Conservation (phyloP, 2,113 vertebrate genomes). For the Synchiropus splendidus region DNA sequence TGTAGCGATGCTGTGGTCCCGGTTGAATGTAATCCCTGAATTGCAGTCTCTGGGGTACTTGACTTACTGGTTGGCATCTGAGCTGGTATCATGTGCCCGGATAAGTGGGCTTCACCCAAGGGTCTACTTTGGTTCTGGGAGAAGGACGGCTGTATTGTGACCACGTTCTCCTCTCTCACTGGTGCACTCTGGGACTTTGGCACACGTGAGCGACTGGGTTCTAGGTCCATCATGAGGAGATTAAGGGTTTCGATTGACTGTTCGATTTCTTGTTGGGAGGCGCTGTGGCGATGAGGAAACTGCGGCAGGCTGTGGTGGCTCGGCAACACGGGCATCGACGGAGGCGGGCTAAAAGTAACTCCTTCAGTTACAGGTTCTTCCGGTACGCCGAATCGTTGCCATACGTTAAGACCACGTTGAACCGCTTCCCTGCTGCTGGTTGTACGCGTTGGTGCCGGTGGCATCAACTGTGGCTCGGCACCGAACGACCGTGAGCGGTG, state of each 20-base stretch:
- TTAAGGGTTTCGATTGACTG: constrained; percentile 93
- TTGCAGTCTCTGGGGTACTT: constrained; percentile 29
- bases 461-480: constrained; percentile 60
- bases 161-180: constrained; percentile 46
- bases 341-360: constrained; percentile 47
- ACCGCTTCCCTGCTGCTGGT: constrained; percentile 92
- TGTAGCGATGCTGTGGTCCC: constrained; percentile 29
- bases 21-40: constrained; percentile 40
- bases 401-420: constrained; percentile 87
- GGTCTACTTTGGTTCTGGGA: constrained; percentile 56
- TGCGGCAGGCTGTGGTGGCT: constrained; percentile 81
- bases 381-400: constrained; percentile 81
- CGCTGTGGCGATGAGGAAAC: constrained; percentile 74
- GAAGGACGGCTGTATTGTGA: constrained; percentile 76
- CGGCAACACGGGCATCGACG: constrained; percentile 38
- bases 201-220: constrained; percentile 56
- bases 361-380: constrained; percentile 67
- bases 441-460: constrained; percentile 80
- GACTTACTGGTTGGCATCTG: constrained; percentile 36
- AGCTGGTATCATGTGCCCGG: constrained; percentile 17
- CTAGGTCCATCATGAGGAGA: constrained; percentile 88
- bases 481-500: constrained; percentile 83
- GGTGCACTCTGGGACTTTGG: constrained; percentile 85
- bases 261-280: constrained; percentile 88
- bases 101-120: constrained; percentile 50